phyloP scores from a whole-genome alignment of 2,113 vertebrate species.

The Gallinago undulata region DNA sequence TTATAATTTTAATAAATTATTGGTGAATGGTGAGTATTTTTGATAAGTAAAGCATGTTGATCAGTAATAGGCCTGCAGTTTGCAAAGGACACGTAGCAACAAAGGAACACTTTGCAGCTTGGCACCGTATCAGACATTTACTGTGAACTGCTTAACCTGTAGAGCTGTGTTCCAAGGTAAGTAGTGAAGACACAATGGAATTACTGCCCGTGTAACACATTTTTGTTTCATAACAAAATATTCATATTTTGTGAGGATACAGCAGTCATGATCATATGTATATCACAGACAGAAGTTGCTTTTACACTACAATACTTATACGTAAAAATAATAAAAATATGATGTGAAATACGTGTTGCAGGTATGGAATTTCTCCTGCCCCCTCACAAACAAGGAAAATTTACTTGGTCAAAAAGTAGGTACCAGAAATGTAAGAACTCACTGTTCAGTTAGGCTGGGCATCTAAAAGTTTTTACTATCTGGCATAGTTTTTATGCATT shows the following conservation, averaged over 20 bases:
- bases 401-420: background rate
- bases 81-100: background rate
- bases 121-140: background rate
- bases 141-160: background rate
- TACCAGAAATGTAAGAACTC: background rate
- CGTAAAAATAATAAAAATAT: background rate
- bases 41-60: background rate
- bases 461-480: background rate
- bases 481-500: background rate
- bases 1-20: background rate
- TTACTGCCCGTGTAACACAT: background rate
- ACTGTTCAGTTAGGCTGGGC: background rate
- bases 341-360: background rate
- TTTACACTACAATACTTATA: background rate
- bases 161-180: background rate
- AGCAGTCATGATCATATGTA: fast-evolving
- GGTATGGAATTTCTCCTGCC: background rate
- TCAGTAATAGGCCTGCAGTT: background rate
- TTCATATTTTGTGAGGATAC: background rate
- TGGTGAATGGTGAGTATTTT: background rate
- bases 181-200: background rate
- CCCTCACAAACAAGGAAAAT: background rate
- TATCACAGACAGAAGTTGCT: background rate
- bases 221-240: background rate
- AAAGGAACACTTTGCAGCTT: background rate